Evolutionary conservation across 2,797 vertebrate genomes (phyloP).

Genomic region (Danio aesculapii): DNA sequence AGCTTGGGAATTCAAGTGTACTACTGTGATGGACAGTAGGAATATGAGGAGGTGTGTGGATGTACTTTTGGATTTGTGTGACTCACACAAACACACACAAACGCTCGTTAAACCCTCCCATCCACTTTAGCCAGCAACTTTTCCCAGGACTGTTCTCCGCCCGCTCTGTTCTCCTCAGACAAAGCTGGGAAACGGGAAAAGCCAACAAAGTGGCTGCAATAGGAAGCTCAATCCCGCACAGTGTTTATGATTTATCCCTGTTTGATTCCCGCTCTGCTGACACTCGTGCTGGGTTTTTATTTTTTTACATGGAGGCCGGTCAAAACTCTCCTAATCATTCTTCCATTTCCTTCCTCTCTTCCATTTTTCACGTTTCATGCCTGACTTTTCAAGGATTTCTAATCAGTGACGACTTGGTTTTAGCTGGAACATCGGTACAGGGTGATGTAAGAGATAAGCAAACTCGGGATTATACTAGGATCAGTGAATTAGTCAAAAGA

Average conservation of each 20-base stretch:
- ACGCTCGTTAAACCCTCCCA: slow-evolving; percentile 60
- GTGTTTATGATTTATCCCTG: slow-evolving; percentile 63
- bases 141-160: slow-evolving; percentile 63
- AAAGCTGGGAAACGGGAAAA: slow-evolving; percentile 71
- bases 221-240: slow-evolving; percentile 56
- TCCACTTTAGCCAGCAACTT: slow-evolving; percentile 59
- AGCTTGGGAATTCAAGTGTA: neutral
- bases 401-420: neutral
- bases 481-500: neutral
- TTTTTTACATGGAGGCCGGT: slow-evolving; percentile 49
- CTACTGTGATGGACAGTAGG: slow-evolving; percentile 24
- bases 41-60: slow-evolving; percentile 49
- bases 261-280: slow-evolving; percentile 52
- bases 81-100: slow-evolving; percentile 21
- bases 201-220: slow-evolving; percentile 59
- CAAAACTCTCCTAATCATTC: slow-evolving; percentile 48
- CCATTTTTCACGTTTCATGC: slow-evolving; percentile 26
- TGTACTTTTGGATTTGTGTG: slow-evolving; percentile 43
- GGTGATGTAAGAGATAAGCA: slow-evolving; percentile 15
- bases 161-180: slow-evolving; percentile 63
- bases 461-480: neutral
- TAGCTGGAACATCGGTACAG: neutral
- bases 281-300: slow-evolving; percentile 49
- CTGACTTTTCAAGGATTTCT: slow-evolving; percentile 16
- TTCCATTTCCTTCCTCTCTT: slow-evolving; percentile 58